Conservation (phyloP, 2,797 vertebrate species). For the Astyanax mexicanus region DNA sequence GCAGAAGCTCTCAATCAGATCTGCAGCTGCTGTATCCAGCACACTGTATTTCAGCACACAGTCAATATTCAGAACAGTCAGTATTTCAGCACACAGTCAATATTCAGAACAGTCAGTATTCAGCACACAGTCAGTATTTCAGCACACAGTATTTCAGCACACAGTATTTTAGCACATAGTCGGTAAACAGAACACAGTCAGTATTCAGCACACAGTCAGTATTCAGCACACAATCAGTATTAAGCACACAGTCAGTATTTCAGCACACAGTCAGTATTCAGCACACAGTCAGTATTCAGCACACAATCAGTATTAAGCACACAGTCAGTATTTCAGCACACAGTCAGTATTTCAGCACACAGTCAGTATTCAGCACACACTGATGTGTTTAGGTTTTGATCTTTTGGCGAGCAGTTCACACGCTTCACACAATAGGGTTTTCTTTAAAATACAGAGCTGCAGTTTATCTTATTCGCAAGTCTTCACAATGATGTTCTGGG, state of each 20-base stretch:
- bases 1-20: slow-evolving; percentile 35
- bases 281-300: slow-evolving; percentile 49
- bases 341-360: background rate
- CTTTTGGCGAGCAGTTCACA: slow-evolving; percentile 60
- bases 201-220: too few species aligned
- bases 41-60: too few species aligned
- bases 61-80: background rate
- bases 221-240: too few species aligned
- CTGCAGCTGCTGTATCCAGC: slow-evolving; percentile 12
- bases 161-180: too few species aligned
- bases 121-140: too few species aligned
- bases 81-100: slow-evolving; percentile 34
- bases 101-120: too few species aligned
- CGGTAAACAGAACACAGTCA: too few species aligned
- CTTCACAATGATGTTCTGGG: slow-evolving; percentile 60
- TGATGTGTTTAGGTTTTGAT: slow-evolving; percentile 35
- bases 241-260: too few species aligned
- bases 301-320: too few species aligned
- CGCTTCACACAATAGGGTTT: slow-evolving; percentile 61
- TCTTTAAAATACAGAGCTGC: slow-evolving; percentile 52
- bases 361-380: slow-evolving; percentile 59
- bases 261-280: too few species aligned
- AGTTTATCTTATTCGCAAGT: slow-evolving; percentile 68
- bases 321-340: too few species aligned
- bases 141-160: too few species aligned